Evolutionary conservation across 2,888 invertebrate genomes (phyloP).

Genomic region (Hedychridium roseum): DNA sequence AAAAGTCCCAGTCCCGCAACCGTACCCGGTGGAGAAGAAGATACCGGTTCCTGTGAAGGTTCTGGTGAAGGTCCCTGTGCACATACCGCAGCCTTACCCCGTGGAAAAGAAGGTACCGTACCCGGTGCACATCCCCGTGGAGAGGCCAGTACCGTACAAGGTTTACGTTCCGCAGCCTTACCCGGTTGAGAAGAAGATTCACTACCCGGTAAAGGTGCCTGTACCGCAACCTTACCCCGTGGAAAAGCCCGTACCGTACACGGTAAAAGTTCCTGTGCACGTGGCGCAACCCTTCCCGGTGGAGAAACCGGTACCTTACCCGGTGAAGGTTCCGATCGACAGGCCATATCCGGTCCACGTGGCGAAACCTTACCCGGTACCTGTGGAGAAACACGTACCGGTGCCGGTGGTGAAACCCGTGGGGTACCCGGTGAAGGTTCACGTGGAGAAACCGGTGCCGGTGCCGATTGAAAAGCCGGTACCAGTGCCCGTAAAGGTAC

Average conservation of each 20-base stretch:
- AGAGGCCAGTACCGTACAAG: conserved; percentile 60
- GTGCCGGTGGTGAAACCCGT: conserved; percentile 67
- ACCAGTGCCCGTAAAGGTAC: conserved; percentile 74
- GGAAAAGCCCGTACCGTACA: conserved; percentile 72
- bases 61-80: conserved; percentile 64
- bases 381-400: conserved; percentile 68
- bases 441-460: conserved; percentile 71
- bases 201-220: conserved; percentile 55
- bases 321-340: conserved; percentile 76
- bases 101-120: conserved; percentile 62
- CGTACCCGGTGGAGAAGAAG: conserved; percentile 68
- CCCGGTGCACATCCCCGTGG: conserved; percentile 60
- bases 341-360: conserved; percentile 73
- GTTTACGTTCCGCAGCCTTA: conserved; percentile 61
- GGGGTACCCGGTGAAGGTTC: conserved; percentile 57
- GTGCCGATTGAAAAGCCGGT: conserved; percentile 82
- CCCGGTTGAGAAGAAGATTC: conserved; percentile 59
- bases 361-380: conserved; percentile 73
- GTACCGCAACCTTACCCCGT: conserved; percentile 61
- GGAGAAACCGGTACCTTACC: conserved; percentile 76
- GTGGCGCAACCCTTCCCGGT: conserved; percentile 80
- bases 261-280: conserved; percentile 77
- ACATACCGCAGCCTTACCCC: conserved; percentile 61
- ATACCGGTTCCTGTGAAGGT: conserved; percentile 60
- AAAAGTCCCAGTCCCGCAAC: conserved; percentile 65